phyloP scores from a whole-genome alignment of 2,113 vertebrate genomes.

The Oostethus manadensis region DNA sequence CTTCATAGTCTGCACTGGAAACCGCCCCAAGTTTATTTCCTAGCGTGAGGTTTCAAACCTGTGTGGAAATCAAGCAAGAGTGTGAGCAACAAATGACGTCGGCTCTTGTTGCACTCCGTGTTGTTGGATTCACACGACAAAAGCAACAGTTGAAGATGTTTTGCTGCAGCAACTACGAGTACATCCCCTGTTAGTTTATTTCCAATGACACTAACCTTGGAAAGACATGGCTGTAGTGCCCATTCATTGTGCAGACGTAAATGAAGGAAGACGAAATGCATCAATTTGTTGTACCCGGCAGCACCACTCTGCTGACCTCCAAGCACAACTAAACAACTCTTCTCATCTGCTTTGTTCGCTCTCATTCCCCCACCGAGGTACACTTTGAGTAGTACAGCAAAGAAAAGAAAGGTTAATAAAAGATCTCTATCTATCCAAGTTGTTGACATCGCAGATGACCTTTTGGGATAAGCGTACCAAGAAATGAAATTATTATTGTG shows the following conservation, averaged over 20 bases:
- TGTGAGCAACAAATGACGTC: constrained; percentile 31
- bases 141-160: constrained; percentile 34
- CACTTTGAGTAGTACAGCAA: not conserved
- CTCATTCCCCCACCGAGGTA: constrained; percentile 9
- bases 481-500: constrained; percentile 23
- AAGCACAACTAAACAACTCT: constrained; percentile 16
- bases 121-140: constrained; percentile 20
- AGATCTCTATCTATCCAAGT: constrained; percentile 44
- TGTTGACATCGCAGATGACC: constrained; percentile 48
- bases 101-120: not conserved
- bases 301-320: constrained; percentile 16
- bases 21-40: constrained; percentile 43
- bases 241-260: constrained; percentile 6
- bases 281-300: constrained; percentile 21
- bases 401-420: constrained; percentile 52
- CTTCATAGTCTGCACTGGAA: constrained; percentile 46
- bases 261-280: constrained; percentile 20
- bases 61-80: constrained; percentile 40
- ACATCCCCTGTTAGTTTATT: constrained; percentile 3
- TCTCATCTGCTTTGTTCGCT: constrained; percentile 9
- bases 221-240: constrained; percentile 11
- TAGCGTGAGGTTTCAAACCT: constrained; percentile 56
- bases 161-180: constrained; percentile 2
- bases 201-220: constrained; percentile 5
- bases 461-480: constrained; percentile 32